A percentile compares a stretch with the other conserved stretches of the same genome.
Conservation (phyloP, 2,113 vertebrate genomes). For the Bostrychus sinensis region DNA sequence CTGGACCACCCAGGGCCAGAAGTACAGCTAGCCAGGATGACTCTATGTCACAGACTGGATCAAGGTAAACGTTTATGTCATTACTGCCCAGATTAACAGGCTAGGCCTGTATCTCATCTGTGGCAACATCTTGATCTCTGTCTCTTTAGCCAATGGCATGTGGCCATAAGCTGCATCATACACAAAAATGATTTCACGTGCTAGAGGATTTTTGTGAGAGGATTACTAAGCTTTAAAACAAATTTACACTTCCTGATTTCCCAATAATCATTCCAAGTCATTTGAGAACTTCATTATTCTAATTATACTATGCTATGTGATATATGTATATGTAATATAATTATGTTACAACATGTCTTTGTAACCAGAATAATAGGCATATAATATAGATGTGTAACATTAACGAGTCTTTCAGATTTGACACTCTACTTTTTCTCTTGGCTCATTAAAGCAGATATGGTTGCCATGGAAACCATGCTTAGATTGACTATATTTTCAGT, state of each 20-base stretch:
- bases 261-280: neutral
- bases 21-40: constrained; percentile 91
- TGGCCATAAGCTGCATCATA: constrained; percentile 40
- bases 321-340: neutral
- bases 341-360: neutral
- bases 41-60: constrained; percentile 91
- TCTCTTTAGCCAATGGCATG: constrained; percentile 33
- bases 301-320: too few species aligned
- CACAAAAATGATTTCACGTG: constrained; percentile 28
- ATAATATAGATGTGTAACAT: neutral
- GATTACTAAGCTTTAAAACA: constrained; percentile 30
- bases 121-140: constrained; percentile 40
- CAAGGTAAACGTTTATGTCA: constrained; percentile 84
- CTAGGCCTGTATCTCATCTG: constrained; percentile 13
- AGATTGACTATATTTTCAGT: constrained; percentile 46
- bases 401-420: constrained; percentile 17
- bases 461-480: constrained; percentile 72
- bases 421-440: constrained; percentile 23
- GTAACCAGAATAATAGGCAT: neutral
- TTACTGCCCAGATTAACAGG: constrained; percentile 23
- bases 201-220: constrained; percentile 31
- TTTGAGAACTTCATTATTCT: neutral
- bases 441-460: constrained; percentile 44
- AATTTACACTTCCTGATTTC: neutral
- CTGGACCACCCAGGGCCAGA: constrained; percentile 94